Evolutionary conservation across 92 coral and sea anemone genomes (phyloP), one percentile per base, ranked within the genome.

Genomic region (Actinostola sp.): DNA sequence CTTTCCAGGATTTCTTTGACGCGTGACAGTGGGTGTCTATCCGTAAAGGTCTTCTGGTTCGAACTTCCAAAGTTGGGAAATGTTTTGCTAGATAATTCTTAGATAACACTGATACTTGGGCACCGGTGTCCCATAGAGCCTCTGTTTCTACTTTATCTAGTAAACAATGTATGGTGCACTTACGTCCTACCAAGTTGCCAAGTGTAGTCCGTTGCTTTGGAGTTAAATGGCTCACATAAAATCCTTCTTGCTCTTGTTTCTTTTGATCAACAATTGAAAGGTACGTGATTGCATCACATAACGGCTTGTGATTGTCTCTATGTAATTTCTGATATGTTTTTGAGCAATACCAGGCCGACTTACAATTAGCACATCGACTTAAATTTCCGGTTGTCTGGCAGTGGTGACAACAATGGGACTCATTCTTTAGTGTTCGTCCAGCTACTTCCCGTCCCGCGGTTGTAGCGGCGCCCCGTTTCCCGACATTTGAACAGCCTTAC

Each of bases 1-100:
- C 76, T 85, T 30, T 84, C 85, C 16, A 82, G 53, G 48, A 60
- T 82, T 56, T 76, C 92, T 48, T 82, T 83, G 4, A 88, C 72
- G 45, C 85, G 35, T 19, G 89, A 87, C n/a, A 80, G 61, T 26
- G 90, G 93, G 65, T 79, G 87, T n/a, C 93, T 64, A 58, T 88
- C 87, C 63, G 60, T 78, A 19, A 67, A 33, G 4, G 78, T 84
- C 49, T 81, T 75, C 28, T 70, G 60, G 67, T 89, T 89, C 70
- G 69, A 63, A 80, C 71, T 38, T 27, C 15, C 48, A 16, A 19
- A 8, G 45, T 66, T 21, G 85, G 79, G 15, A 61, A 80, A 65
- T 61, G 51, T 61, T 63, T 50, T 53, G 19, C 33, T 33, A 70
- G 61, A 20, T 56, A 32, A 29, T 70, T 41, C 44, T 64, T 29